Percentiles rank a stretch among this genome's conserved stretches.
Evolutionary conservation across 2,797 vertebrate species (phyloP).

Genomic region (Arctocebus calabarensis): DNA sequence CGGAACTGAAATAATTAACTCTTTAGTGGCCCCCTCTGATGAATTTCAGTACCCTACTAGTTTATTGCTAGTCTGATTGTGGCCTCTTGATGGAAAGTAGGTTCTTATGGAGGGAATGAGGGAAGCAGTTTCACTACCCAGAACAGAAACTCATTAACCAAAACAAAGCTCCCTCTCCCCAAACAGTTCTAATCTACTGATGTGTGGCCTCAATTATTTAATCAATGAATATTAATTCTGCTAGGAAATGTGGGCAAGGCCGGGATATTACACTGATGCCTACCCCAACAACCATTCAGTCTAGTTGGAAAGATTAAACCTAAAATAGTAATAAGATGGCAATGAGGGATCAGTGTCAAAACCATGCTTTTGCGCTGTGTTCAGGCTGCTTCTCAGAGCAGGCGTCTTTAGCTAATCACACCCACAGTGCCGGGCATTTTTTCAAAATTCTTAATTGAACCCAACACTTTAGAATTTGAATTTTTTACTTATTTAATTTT

Average conservation of each 20-base stretch:
- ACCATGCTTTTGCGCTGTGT: accelerated
- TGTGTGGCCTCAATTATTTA: background rate
- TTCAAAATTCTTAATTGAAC: background rate
- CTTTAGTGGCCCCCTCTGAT: constrained; percentile 20
- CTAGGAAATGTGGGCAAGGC: background rate
- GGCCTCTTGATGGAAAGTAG: background rate
- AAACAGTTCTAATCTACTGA: background rate
- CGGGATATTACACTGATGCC: background rate
- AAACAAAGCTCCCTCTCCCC: background rate
- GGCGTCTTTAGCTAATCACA: background rate
- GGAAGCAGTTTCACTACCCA: background rate
- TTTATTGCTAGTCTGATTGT: background rate
- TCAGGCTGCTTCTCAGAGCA: background rate
- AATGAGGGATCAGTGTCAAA: accelerated
- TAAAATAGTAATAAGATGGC: background rate
- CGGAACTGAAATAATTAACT: constrained; percentile 58
- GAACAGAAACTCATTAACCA: background rate
- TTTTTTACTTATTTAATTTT: background rate
- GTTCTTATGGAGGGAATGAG: constrained; percentile 23
- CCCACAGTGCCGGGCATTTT: background rate
- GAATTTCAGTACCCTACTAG: background rate
- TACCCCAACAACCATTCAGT: background rate
- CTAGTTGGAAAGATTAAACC: background rate
- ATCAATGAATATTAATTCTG: background rate
- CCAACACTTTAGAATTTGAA: background rate